Conservation (phyloP, 2,888 invertebrate genomes). For the Sylvicola cinctus region DNA sequence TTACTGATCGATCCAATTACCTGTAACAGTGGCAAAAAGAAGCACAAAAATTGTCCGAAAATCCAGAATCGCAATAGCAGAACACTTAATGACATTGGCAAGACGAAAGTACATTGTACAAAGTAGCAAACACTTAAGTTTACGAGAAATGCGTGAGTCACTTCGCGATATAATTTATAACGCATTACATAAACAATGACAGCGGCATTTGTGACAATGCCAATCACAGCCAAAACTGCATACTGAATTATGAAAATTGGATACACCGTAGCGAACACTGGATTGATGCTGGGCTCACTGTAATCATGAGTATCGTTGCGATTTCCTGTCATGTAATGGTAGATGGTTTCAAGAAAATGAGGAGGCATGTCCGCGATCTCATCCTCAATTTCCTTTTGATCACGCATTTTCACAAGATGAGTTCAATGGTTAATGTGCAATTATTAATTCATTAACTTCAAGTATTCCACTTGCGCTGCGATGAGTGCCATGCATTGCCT, state of each 20-base stretch:
- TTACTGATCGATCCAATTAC: no score
- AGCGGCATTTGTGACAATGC: slow-evolving; percentile 34
- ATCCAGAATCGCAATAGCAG: slow-evolving; percentile 51
- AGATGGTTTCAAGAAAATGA: slow-evolving; percentile 11
- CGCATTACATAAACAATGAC: slow-evolving; percentile 33
- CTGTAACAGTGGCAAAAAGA: slow-evolving; percentile 52
- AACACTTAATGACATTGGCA: slow-evolving; percentile 45
- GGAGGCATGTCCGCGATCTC: neutral
- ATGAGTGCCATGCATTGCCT: no score
- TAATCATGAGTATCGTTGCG: slow-evolving; percentile 29
- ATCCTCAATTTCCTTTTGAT: neutral
- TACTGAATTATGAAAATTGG: slow-evolving; percentile 41
- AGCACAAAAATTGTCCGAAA: slow-evolving; percentile 48
- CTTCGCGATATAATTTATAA: slow-evolving; percentile 34
- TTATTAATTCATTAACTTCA: no score
- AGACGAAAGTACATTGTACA: slow-evolving; percentile 40
- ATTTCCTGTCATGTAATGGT: slow-evolving; percentile 18
- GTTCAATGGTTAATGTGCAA: no score
- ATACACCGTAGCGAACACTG: slow-evolving; percentile 33
- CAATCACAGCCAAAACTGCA: slow-evolving; percentile 31
- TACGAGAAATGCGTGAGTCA: slow-evolving; percentile 41
- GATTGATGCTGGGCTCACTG: slow-evolving; percentile 35
- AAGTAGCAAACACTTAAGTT: slow-evolving; percentile 45
- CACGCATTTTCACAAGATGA: neutral
- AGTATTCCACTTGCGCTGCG: no score